Evolutionary conservation across 2,888 invertebrate species (phyloP).

Genomic region (Xestia sexstrigata): DNA sequence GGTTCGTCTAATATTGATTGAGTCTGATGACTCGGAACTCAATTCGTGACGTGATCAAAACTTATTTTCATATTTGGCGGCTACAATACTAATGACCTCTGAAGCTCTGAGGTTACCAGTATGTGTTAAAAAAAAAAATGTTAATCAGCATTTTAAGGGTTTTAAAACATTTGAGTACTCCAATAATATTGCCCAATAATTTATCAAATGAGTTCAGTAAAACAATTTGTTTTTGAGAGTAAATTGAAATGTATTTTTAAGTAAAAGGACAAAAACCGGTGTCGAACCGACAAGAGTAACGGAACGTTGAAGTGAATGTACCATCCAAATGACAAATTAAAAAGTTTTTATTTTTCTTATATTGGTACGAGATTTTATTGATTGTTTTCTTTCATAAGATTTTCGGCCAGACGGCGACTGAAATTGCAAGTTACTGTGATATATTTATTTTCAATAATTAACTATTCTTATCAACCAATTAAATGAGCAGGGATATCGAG

Average conservation of each 20-base stretch:
- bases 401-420: constrained; percentile 91
- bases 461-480: constrained; percentile 90
- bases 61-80: constrained; percentile 38
- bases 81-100: constrained; percentile 26
- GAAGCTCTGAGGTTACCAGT: constrained; percentile 12
- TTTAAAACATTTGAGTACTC: neutral
- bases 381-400: constrained; percentile 91
- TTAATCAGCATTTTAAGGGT: neutral
- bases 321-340: constrained; percentile 91
- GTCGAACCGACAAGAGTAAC: constrained; percentile 75
- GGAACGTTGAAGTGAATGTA: constrained; percentile 90
- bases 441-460: constrained; percentile 90
- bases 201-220: neutral
- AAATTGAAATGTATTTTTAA: neutral
- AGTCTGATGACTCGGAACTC: neutral
- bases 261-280: constrained; percentile 69
- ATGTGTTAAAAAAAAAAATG: neutral
- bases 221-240: neutral
- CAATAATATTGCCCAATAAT: neutral
- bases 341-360: constrained; percentile 91
- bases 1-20: neutral
- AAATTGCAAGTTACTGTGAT: constrained; percentile 91
- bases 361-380: constrained; percentile 91
- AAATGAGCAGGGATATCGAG: constrained; percentile 91
- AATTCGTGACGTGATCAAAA: constrained; percentile 6